phyloP scores from a whole-genome alignment of 2,113 vertebrate genomes.

The Anseranas semipalmata region DNA sequence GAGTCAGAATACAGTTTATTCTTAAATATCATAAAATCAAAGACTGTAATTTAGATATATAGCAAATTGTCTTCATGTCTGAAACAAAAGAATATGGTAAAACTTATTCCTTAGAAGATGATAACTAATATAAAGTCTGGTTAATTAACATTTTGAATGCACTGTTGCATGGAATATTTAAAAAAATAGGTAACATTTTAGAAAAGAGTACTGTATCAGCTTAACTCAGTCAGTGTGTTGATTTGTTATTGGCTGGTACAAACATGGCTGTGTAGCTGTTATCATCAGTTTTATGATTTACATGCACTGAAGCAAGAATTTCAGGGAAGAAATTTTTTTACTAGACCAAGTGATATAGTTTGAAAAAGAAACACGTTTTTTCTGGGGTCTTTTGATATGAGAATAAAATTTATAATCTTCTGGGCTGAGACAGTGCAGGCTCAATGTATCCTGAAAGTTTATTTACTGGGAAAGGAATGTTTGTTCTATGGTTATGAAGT shows the following conservation, averaged over 20 bases:
- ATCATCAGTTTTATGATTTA: background rate
- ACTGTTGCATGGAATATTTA: background rate
- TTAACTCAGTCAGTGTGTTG: background rate
- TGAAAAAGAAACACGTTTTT: background rate
- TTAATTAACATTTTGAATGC: background rate
- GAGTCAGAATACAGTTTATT: background rate
- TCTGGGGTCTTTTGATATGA: background rate
- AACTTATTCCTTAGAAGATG: background rate
- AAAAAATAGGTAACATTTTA: background rate
- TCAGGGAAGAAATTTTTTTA: background rate
- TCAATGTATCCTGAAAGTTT: background rate
- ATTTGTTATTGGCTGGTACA: background rate
- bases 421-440: background rate
- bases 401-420: background rate
- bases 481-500: background rate
- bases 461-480: background rate
- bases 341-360: background rate
- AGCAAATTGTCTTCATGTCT: background rate
- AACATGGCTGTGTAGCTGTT: background rate
- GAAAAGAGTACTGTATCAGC: background rate
- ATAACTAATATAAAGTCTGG: background rate
- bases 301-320: background rate
- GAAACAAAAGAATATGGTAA: background rate
- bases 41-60: background rate
- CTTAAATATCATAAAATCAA: slow-evolving; percentile 7